phyloP scores from a whole-genome alignment of 1,140 invertebrate species.

The Campoletis sonorensis region DNA sequence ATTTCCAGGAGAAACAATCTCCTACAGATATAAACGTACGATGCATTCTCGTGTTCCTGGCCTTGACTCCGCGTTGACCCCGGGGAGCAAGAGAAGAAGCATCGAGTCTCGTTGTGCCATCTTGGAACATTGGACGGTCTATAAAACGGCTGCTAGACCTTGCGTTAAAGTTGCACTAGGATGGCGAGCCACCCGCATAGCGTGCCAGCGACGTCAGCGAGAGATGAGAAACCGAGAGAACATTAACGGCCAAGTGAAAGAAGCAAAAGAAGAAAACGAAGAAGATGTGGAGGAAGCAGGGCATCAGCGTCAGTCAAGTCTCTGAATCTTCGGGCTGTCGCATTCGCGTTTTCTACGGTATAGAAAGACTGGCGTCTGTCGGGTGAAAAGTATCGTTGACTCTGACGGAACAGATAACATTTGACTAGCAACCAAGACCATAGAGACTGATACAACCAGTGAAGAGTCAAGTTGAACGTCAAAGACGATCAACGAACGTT shows the following conservation, averaged over 20 bases:
- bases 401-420: constrained; percentile 23
- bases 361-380: neutral
- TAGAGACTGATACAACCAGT: constrained; percentile 11
- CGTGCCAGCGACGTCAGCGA: constrained; percentile 38
- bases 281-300: neutral
- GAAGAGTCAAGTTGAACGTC: constrained; percentile 1
- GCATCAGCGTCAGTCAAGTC: constrained; percentile 23
- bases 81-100: neutral
- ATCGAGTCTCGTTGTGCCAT: neutral
- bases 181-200: constrained; percentile 18
- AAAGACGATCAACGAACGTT: neutral
- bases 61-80: constrained; percentile 33
- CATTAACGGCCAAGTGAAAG: constrained; percentile 18
- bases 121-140: neutral
- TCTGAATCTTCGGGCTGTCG: constrained; percentile 25
- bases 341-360: neutral
- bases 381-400: constrained; percentile 13
- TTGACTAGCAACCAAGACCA: constrained; percentile 32
- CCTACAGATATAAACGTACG: constrained; percentile 1
- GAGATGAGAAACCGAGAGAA: constrained; percentile 3
- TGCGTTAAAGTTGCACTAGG: constrained; percentile 23
- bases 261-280: constrained; percentile 14
- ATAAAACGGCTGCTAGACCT: neutral
- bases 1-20: constrained; percentile 16
- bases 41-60: constrained; percentile 27